Percentiles rank a stretch among this genome's conserved stretches.
These are phyloP conservation scores for Clupea harengus DNA, from an alignment of 2,113 vertebrate species.

Conservation along the genomic window DNA sequence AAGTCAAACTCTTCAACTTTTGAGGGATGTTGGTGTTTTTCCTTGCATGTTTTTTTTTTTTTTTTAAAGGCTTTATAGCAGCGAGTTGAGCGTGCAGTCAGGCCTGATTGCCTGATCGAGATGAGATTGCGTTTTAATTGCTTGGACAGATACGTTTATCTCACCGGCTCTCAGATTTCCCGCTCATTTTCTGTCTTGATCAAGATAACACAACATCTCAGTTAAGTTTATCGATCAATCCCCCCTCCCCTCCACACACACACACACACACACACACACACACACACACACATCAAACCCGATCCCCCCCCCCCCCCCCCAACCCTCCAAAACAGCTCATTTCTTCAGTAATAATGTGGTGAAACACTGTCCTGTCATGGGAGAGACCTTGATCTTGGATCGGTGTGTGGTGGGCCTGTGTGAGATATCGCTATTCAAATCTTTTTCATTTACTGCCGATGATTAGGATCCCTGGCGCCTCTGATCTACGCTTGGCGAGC, in stretches of 20 bases:
- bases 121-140: constrained; percentile 51
- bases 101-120: constrained; percentile 36
- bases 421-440: constrained; percentile 49
- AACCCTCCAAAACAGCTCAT: constrained; percentile 29
- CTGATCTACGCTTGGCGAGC: constrained; percentile 38
- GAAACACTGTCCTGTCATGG: constrained; percentile 39
- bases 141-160: constrained; percentile 65
- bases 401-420: constrained; percentile 28
- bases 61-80: too few relatives aligned
- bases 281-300: neutral
- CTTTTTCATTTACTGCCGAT: constrained; percentile 52
- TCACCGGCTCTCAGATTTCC: constrained; percentile 57
- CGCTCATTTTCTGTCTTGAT: constrained; percentile 54
- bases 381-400: constrained; percentile 13
- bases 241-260: neutral
- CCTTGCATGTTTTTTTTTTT: neutral
- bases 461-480: constrained; percentile 43
- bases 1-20: neutral
- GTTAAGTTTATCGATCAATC: constrained; percentile 52
- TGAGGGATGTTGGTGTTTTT: neutral
- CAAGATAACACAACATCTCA: constrained; percentile 63
- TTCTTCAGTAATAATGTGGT: constrained; percentile 45
- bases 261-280: neutral
- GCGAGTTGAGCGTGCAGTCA: neutral
- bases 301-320: neutral